Evolutionary conservation across 2,888 invertebrate species (phyloP).

Genomic region (Cheilosia urbana): DNA sequence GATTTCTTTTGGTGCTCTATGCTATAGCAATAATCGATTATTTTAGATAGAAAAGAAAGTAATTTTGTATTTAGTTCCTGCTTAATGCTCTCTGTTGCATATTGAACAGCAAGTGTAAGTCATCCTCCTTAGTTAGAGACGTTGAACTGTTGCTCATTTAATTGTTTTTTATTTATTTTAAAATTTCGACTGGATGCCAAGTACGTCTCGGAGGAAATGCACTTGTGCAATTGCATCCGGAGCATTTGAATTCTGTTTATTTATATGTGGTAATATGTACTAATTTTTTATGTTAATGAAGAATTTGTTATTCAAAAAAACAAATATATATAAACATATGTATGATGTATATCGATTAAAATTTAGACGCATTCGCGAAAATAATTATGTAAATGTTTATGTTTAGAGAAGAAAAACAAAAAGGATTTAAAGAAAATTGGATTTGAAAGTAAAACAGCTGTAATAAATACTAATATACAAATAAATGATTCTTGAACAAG

Average conservation of each 20-base stretch:
- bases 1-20: constrained; percentile 59
- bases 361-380: constrained; percentile 50
- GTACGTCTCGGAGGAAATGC: constrained; percentile 32
- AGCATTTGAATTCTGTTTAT: constrained; percentile 40
- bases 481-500: constrained; percentile 65
- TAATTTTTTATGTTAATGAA: constrained; percentile 40
- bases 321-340: constrained; percentile 15
- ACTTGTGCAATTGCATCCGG: constrained; percentile 39
- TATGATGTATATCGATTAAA: constrained; percentile 57
- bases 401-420: constrained; percentile 43
- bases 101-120: constrained; percentile 16
- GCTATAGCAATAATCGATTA: constrained; percentile 56
- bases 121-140: constrained; percentile 24
- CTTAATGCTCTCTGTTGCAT: constrained; percentile 37
- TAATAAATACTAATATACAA: constrained; percentile 40
- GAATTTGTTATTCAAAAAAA: constrained; percentile 52
- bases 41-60: constrained; percentile 39
- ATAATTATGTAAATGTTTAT: constrained; percentile 31
- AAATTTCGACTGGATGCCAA: constrained; percentile 41
- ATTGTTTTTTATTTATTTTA: constrained; percentile 5
- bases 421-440: constrained; percentile 60
- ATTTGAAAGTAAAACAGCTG: constrained; percentile 64
- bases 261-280: constrained; percentile 51
- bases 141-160: constrained; percentile 49
- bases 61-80: constrained; percentile 56